Evolutionary conservation across 2,113 vertebrate species (phyloP).

Genomic region (Siphamia tubifer): DNA sequence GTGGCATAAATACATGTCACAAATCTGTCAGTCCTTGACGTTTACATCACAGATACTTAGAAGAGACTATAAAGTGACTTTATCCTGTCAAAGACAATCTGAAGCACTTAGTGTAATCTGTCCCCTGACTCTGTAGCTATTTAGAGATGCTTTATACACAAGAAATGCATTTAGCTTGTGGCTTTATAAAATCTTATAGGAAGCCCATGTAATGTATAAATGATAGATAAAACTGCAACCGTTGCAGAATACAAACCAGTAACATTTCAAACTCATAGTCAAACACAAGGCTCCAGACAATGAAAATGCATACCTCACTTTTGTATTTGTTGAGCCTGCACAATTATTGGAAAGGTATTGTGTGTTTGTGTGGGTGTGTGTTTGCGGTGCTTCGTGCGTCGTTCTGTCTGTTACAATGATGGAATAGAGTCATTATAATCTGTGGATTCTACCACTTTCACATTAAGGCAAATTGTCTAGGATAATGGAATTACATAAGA

Average conservation of each 20-base stretch:
- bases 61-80: too few relatives aligned
- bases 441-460: slow-evolving; percentile 61
- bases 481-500: slow-evolving; percentile 78
- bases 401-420: slow-evolving; percentile 47
- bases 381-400: neutral
- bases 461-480: slow-evolving; percentile 70
- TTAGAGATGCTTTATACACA: neutral
- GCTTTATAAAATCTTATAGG: neutral
- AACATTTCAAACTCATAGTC: neutral
- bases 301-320: neutral
- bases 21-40: too few relatives aligned
- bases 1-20: too few relatives aligned
- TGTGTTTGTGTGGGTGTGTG: neutral
- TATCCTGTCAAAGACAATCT: too few relatives aligned
- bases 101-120: neutral
- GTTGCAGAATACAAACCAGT: neutral
- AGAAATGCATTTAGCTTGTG: neutral
- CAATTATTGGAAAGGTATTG: slow-evolving; percentile 43
- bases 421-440: slow-evolving; percentile 70
- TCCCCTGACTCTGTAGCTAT: neutral
- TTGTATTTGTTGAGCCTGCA: neutral
- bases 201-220: neutral
- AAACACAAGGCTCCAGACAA: neutral
- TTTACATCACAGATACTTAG: too few relatives aligned
- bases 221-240: neutral